Evolutionary conservation across 2,797 vertebrate genomes (phyloP).

Genomic region (Sebastes nivosus): DNA sequence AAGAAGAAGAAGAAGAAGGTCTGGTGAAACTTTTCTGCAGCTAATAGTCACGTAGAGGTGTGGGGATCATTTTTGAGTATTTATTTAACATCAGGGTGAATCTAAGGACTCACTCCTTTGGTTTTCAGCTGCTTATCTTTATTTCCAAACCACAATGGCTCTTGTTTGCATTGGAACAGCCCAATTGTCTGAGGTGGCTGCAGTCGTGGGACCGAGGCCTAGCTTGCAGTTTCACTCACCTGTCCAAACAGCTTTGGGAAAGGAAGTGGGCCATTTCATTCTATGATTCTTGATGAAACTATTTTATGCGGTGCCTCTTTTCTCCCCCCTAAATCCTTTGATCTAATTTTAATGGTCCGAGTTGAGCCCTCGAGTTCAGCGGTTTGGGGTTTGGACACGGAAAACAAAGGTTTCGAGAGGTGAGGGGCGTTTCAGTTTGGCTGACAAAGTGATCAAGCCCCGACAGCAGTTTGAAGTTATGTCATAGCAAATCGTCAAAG

Average conservation of each 20-base stretch:
- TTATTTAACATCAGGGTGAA: constrained; percentile 71
- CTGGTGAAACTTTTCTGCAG: constrained; percentile 27
- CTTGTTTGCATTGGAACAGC: constrained; percentile 79
- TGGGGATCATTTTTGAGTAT: constrained; percentile 40
- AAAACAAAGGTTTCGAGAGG: constrained; percentile 29
- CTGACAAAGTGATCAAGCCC: constrained; percentile 23
- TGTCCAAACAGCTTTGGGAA: constrained; percentile 80
- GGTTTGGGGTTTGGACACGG: constrained; percentile 37
- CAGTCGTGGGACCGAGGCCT: constrained; percentile 69
- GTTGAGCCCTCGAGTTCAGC: constrained; percentile 35
- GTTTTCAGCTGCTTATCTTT: constrained; percentile 67
- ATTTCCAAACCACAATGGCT: constrained; percentile 55
- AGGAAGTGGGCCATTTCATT: constrained; percentile 81
- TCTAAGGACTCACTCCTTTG: constrained; percentile 58
- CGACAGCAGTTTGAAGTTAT: constrained; percentile 31
- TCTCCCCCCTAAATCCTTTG: constrained; percentile 41
- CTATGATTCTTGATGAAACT: constrained; percentile 64
- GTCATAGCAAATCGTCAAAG: constrained; percentile 42
- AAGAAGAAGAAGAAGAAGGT: neutral
- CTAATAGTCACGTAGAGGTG: constrained; percentile 17
- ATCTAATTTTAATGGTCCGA: constrained; percentile 73
- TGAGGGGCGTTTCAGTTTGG: constrained; percentile 4
- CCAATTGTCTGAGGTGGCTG: constrained; percentile 67
- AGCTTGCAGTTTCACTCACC: constrained; percentile 86
- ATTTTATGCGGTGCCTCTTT: constrained; percentile 50